A percentile compares a stretch with the other conserved stretches of the same genome.
Conservation (phyloP, 2,888 invertebrate species). For the Drosophila suboccidentalis region DNA sequence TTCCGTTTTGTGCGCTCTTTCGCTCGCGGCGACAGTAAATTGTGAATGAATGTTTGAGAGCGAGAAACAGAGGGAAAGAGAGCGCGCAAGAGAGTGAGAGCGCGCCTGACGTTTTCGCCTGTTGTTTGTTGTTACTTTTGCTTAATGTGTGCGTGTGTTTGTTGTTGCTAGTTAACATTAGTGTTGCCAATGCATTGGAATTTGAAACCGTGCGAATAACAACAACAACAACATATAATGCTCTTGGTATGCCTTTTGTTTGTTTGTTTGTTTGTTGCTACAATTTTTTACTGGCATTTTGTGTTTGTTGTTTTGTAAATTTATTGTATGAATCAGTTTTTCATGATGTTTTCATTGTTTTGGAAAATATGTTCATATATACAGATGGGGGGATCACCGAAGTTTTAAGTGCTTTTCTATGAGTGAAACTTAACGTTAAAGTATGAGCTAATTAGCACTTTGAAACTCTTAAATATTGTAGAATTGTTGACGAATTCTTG, state of each 20-base stretch:
- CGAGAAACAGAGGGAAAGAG: slow-evolving; percentile 20
- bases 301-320: slow-evolving; percentile 41
- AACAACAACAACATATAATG: slow-evolving; percentile 44
- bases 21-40: slow-evolving; percentile 31
- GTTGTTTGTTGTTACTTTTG: slow-evolving; percentile 62
- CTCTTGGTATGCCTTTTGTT: slow-evolving; percentile 33
- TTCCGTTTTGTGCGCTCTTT: slow-evolving; percentile 47
- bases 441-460: not conserved
- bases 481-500: not conserved
- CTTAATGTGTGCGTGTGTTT: slow-evolving; percentile 25
- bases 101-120: slow-evolving; percentile 51
- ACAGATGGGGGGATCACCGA: slow-evolving; percentile 5
- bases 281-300: slow-evolving; percentile 5
- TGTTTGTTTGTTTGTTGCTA: slow-evolving; percentile 28
- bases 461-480: no score
- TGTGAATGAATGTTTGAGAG: slow-evolving; percentile 63
- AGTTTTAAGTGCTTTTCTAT: not conserved
- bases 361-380: not conserved
- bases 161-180: slow-evolving; percentile 56
- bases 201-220: slow-evolving; percentile 73
- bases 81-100: slow-evolving; percentile 24
- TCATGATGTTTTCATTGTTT: not conserved
- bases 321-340: slow-evolving; percentile 35
- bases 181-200: slow-evolving; percentile 76
- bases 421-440: not conserved